Percentiles rank a stretch among this genome's conserved stretches.
Conservation (phyloP, 2,797 vertebrate genomes). For the Sus cebifrons region DNA sequence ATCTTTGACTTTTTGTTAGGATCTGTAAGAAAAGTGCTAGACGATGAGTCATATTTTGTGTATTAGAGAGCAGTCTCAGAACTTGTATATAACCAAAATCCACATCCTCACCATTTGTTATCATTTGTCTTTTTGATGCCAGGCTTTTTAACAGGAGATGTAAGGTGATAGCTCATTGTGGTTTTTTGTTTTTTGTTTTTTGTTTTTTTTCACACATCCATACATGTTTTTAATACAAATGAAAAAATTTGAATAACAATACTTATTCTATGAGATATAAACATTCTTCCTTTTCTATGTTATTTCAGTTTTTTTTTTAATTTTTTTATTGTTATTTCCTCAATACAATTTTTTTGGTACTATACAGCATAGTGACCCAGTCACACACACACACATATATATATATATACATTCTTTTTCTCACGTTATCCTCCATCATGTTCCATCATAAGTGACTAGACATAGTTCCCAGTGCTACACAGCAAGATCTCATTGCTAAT, state of each 20-base stretch:
- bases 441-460: too few relatives aligned
- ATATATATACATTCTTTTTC: too few relatives aligned
- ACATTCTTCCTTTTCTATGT: background rate
- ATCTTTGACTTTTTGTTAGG: background rate
- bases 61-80: background rate
- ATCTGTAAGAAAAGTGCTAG: background rate
- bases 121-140: background rate
- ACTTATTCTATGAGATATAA: slow-evolving; percentile 9
- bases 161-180: background rate
- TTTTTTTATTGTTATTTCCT: too few relatives aligned
- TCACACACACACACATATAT: too few relatives aligned
- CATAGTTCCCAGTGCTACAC: too few relatives aligned
- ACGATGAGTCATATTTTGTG: background rate
- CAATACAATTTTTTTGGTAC: too few relatives aligned
- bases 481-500: too few relatives aligned
- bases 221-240: background rate
- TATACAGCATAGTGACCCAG: too few relatives aligned
- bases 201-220: background rate
- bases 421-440: too few relatives aligned
- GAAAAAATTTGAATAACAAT: slow-evolving; percentile 27
- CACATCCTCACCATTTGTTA: background rate
- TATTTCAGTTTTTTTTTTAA: background rate
- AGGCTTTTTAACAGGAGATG: background rate
- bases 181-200: background rate
- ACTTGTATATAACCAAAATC: background rate